These are phyloP conservation scores for Smithornis capensis DNA, from an alignment of 2,113 vertebrate species.

Conservation along the genomic window DNA sequence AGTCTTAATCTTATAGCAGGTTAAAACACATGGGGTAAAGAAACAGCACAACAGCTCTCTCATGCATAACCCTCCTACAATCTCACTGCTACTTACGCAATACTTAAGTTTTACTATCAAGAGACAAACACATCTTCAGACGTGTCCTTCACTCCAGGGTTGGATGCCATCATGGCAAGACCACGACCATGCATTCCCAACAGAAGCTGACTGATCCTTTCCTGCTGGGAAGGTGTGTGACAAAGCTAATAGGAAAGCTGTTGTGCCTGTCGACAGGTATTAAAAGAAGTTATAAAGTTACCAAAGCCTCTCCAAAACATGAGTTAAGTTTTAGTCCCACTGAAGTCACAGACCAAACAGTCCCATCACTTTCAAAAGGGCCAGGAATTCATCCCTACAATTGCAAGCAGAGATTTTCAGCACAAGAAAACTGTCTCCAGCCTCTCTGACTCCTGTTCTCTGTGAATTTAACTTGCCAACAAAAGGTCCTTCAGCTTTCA, in stretches of 20 bases:
- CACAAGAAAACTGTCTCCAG: not conserved
- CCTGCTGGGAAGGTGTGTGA: not conserved
- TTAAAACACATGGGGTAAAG: not conserved
- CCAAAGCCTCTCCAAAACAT: not conserved
- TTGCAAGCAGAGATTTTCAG: conserved; percentile 11
- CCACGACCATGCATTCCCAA: not conserved
- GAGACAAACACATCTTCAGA: not conserved
- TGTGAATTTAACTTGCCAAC: conserved; percentile 9
- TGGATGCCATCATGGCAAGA: not conserved
- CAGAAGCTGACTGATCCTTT: not conserved
- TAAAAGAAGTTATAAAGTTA: not conserved
- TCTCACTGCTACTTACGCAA: not conserved
- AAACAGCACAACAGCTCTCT: not conserved
- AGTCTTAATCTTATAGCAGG: not conserved
- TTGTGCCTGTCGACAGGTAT: not conserved
- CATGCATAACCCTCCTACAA: not conserved
- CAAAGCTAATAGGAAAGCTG: not conserved
- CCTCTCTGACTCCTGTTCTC: not conserved
- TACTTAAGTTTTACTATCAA: not conserved
- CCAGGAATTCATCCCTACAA: not conserved
- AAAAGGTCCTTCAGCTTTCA: conserved; percentile 46
- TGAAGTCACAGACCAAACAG: not conserved
- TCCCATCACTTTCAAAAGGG: not conserved
- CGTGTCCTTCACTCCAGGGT: not conserved
- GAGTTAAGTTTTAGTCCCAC: not conserved